Percentiles rank a stretch among this genome's conserved stretches.
These are phyloP conservation scores for Quadriops clusia DNA, from an alignment of 2,888 invertebrate species.

Conservation along the genomic window DNA sequence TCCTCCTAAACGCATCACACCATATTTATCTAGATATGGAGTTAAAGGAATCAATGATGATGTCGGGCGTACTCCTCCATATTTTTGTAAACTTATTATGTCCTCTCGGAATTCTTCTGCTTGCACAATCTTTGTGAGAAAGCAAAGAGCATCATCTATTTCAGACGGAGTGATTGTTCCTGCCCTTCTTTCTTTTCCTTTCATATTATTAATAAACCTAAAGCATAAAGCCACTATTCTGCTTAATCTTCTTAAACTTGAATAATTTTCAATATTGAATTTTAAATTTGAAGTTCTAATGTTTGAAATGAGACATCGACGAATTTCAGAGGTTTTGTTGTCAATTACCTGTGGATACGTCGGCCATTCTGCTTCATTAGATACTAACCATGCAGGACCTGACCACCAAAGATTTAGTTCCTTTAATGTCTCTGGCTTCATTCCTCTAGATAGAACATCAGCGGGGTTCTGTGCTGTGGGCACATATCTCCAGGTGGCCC, in stretches of 20 bases:
- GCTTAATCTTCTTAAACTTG: constrained; percentile 2
- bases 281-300: too few relatives aligned
- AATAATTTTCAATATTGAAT: too few relatives aligned
- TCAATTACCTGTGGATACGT: too few relatives aligned
- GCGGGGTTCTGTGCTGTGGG: constrained; percentile 17
- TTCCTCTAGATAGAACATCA: constrained; percentile 18
- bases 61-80: not conserved
- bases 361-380: too few relatives aligned
- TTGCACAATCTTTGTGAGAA: constrained; percentile 5
- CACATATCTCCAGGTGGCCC: constrained; percentile 17
- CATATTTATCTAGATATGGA: constrained; percentile 15
- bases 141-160: constrained; percentile 1
- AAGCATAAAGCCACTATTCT: constrained; percentile 4
- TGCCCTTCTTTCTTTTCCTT: too few relatives aligned
- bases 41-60: constrained; percentile 8
- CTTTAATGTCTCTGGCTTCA: constrained; percentile 10
- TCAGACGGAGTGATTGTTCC: constrained; percentile 3
- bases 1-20: constrained; percentile 20
- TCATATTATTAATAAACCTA: too few relatives aligned
- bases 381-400: too few relatives aligned
- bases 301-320: too few relatives aligned
- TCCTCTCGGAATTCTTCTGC: constrained; percentile 5
- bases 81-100: not conserved
- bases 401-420: constrained; percentile 15
- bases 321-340: too few relatives aligned